phyloP scores from a whole-genome alignment of 37 sponge, comb jelly and placozoan species.

The Geodia barretti region DNA sequence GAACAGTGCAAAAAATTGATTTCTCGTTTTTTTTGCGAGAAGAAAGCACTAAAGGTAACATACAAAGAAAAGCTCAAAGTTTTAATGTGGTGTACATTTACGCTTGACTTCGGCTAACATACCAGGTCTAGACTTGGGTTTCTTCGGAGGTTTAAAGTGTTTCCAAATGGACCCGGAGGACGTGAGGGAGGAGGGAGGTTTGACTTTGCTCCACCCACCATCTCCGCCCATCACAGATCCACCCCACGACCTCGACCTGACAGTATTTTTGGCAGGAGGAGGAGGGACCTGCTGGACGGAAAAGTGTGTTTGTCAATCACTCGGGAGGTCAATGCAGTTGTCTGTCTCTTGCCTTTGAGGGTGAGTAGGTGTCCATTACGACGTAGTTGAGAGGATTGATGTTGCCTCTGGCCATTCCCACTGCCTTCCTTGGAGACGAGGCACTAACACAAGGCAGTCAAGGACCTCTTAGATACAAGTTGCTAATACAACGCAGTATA shows the following conservation, averaged over 20 bases:
- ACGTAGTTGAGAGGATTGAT: conserved; percentile 81
- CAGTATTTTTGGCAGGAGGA: background rate
- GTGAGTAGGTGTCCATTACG: conserved; percentile 75
- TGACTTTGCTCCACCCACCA: conserved; percentile 12
- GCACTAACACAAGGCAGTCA: conserved; percentile 28
- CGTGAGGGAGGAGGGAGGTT: conserved; percentile 1
- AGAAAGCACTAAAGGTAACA: too few species aligned
- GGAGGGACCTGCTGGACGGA: conserved; percentile 17
- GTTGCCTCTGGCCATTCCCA: conserved; percentile 86
- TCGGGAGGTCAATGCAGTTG: background rate
- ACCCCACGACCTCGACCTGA: conserved; percentile 36
- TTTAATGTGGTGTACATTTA: background rate
- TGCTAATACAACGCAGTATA: background rate
- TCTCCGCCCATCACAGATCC: conserved; percentile 34
- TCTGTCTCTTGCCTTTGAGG: conserved; percentile 53
- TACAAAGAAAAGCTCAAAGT: background rate
- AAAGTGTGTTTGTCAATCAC: background rate
- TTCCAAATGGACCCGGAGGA: background rate
- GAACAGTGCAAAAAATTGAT: too few species aligned
- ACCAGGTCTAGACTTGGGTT: background rate
- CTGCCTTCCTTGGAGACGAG: conserved; percentile 76
- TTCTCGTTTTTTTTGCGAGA: too few species aligned
- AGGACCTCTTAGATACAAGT: background rate
- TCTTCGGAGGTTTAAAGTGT: conserved; percentile 48
- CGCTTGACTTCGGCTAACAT: background rate